Evolutionary conservation across 2,888 invertebrate genomes (phyloP).

Genomic region (Halictus quadricinctus): DNA sequence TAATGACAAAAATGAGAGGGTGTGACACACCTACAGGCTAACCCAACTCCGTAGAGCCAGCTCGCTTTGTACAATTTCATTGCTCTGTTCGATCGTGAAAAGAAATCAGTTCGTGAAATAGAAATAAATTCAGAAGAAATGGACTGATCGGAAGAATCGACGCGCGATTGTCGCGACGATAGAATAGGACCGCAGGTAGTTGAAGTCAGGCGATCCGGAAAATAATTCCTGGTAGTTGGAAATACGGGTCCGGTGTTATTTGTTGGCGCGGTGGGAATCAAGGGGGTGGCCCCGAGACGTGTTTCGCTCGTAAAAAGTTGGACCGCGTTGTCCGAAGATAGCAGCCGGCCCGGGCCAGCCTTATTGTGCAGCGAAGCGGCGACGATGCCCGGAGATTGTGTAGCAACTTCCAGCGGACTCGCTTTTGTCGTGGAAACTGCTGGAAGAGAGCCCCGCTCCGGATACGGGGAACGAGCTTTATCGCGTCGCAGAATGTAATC

Average conservation of each 20-base stretch:
- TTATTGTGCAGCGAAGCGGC: conserved; percentile 47
- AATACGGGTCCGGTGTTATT: background rate
- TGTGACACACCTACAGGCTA: background rate
- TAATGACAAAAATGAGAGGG: background rate
- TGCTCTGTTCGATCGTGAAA: too few species aligned
- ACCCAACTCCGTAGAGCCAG: too few species aligned
- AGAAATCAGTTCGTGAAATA: background rate
- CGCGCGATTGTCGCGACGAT: background rate
- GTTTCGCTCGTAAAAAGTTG: conserved; percentile 45
- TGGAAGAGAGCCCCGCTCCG: conserved; percentile 39
- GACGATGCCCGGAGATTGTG: conserved; percentile 41
- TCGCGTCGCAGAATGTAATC: conserved; percentile 26
- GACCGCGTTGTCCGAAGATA: conserved; percentile 36
- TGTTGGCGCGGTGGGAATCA: background rate
- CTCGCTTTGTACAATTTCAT: too few species aligned
- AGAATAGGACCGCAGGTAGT: background rate
- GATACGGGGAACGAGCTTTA: conserved; percentile 30
- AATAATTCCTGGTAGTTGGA: background rate
- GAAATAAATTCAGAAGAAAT: background rate
- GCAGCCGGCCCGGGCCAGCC: conserved; percentile 12
- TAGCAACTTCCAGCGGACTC: conserved; percentile 25
- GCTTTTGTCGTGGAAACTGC: conserved; percentile 46
- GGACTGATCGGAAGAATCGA: background rate
- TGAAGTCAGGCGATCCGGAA: background rate
- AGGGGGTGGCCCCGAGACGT: background rate